Evolutionary conservation across 2,113 vertebrate species (phyloP).

Genomic region (Gymnorhina tibicen): DNA sequence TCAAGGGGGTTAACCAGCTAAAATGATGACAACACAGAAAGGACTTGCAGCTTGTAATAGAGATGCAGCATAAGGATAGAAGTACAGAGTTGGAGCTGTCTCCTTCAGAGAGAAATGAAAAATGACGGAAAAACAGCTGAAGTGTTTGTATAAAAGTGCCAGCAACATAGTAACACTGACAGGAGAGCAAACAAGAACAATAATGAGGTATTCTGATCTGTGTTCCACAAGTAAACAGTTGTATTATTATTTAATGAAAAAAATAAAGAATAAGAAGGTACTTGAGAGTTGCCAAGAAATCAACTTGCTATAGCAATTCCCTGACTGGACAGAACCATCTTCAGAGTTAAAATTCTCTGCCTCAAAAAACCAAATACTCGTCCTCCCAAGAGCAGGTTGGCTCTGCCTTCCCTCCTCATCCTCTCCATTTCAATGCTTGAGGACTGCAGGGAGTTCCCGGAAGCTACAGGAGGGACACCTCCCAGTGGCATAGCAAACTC

Average conservation of each 20-base stretch:
- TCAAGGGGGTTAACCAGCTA: not conserved
- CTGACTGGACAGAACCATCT: not conserved
- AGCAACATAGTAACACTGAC: not conserved
- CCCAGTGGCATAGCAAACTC: not conserved
- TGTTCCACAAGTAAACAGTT: not conserved
- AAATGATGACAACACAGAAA: not conserved
- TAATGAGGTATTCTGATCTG: not conserved
- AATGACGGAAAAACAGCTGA: not conserved
- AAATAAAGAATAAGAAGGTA: not conserved
- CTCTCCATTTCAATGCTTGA: fast-evolving
- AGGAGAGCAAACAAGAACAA: not conserved
- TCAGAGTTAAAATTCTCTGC: not conserved
- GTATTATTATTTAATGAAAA: not conserved
- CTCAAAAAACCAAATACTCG: not conserved
- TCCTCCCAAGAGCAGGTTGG: not conserved
- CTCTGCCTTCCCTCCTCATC: not conserved
- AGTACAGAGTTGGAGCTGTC: not conserved
- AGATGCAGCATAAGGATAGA: not conserved
- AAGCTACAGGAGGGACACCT: not conserved
- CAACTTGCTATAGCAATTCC: not conserved
- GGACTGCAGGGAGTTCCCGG: not conserved
- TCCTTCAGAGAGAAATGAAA: not conserved
- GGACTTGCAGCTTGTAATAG: not conserved
- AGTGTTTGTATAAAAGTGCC: not conserved
- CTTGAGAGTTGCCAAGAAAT: not conserved